A percentile compares a stretch with the other conserved stretches of the same genome.
Evolutionary conservation across 2,888 invertebrate species (phyloP).

Genomic region (Ceraclea dissimilis): DNA sequence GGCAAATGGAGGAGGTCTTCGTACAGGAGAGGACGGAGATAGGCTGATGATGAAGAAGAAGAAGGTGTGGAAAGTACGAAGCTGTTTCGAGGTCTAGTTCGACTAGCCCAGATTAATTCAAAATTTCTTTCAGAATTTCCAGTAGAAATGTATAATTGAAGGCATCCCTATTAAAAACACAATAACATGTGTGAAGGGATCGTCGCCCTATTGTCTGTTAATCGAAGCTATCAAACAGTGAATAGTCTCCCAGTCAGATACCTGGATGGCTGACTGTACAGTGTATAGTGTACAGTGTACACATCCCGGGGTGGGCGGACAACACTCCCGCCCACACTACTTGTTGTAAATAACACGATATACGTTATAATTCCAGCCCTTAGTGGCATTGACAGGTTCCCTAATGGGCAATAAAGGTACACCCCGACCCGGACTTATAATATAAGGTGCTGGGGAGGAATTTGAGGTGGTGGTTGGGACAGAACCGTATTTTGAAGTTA

Average conservation of each 20-base stretch:
- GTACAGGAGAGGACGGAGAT: no score
- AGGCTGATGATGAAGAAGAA: no score
- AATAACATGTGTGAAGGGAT: no score
- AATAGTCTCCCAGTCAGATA: neutral
- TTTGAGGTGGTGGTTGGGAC: neutral
- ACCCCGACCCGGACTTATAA: neutral
- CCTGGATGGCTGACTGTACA: no score
- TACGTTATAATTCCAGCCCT: slow-evolving; percentile 21
- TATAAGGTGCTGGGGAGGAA: neutral
- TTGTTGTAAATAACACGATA: slow-evolving; percentile 19
- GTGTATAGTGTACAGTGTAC: no score
- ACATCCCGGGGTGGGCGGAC: neutral
- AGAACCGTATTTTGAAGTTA: neutral
- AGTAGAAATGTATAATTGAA: no score
- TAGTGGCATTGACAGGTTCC: slow-evolving; percentile 20
- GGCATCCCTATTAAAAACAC: no score
- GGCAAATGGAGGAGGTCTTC: no score
- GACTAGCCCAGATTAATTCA: no score
- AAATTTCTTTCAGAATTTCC: no score
- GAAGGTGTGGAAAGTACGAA: no score
- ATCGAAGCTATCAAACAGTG: slow-evolving; percentile 5
- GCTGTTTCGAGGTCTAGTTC: no score
- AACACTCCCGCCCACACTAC: neutral
- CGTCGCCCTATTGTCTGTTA: slow-evolving; percentile 3
- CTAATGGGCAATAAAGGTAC: slow-evolving; percentile 25